Conservation (phyloP, 2,888 invertebrate genomes). For the Scaptomyza tumidula region DNA sequence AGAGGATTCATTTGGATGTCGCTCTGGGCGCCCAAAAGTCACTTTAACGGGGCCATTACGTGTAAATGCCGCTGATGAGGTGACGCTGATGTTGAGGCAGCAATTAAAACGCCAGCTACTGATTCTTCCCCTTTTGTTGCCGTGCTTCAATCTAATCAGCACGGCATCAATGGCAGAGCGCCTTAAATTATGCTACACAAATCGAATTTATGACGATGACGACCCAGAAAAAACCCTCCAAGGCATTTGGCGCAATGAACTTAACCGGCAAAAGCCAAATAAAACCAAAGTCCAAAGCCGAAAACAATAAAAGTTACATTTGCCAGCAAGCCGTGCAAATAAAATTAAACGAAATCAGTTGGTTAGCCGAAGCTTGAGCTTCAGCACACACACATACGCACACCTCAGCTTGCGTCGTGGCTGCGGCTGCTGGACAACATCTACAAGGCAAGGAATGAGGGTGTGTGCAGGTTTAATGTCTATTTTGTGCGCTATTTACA, state of each 20-base stretch:
- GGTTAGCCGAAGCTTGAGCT: constrained; percentile 29
- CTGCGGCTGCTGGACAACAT: constrained; percentile 41
- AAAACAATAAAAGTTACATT: constrained; percentile 79
- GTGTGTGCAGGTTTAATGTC: constrained; percentile 65
- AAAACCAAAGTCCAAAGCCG: constrained; percentile 75
- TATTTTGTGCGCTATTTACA: constrained; percentile 81
- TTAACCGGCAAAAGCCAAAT: constrained; percentile 53
- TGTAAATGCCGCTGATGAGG: constrained; percentile 81
- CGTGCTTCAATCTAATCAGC: constrained; percentile 74
- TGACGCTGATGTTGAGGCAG: constrained; percentile 69
- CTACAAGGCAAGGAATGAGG: constrained; percentile 4
- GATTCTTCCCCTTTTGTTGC: constrained; percentile 10
- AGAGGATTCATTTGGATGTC: constrained; percentile 48
- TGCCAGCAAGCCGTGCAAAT: constrained; percentile 67
- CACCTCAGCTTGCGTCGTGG: constrained; percentile 50
- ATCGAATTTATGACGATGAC: constrained; percentile 73
- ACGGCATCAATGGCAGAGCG: constrained; percentile 61
- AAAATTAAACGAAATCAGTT: constrained; percentile 76
- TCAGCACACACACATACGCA: constrained; percentile 1
- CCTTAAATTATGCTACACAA: constrained; percentile 76
- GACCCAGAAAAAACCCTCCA: constrained; percentile 19
- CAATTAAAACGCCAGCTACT: constrained; percentile 67
- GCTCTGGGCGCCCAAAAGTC: constrained; percentile 58
- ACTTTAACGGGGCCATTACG: constrained; percentile 75
- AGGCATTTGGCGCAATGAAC: constrained; percentile 58